These are phyloP conservation scores for Ophonus ardosiacus DNA, from an alignment of 2,888 invertebrate genomes.

Conservation along the genomic window DNA sequence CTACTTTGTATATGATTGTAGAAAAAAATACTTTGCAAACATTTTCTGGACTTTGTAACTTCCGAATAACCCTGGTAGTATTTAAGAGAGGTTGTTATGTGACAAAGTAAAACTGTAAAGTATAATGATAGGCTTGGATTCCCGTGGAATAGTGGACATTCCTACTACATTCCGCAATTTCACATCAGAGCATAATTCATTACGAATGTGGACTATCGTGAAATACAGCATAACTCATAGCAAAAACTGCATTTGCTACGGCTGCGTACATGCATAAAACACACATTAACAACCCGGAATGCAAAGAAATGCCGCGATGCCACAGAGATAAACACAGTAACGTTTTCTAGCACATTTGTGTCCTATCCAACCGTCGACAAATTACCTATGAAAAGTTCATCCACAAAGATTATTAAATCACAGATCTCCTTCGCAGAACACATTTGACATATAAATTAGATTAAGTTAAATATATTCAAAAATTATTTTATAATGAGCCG, in stretches of 20 bases:
- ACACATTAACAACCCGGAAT: constrained; percentile 29
- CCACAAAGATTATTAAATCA: background rate
- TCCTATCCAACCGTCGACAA: background rate
- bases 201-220: constrained; percentile 36
- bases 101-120: constrained; percentile 35
- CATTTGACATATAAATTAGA: too few species aligned
- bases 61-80: background rate
- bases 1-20: too few species aligned
- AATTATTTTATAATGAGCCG: too few species aligned
- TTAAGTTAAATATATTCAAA: too few species aligned
- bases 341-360: background rate
- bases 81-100: background rate
- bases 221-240: constrained; percentile 27
- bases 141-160: constrained; percentile 10
- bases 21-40: too few species aligned
- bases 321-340: constrained; percentile 5
- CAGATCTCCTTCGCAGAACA: too few species aligned
- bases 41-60: too few species aligned
- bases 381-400: background rate
- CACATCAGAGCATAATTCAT: constrained; percentile 39
- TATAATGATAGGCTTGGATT: constrained; percentile 30
- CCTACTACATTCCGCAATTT: constrained; percentile 36
- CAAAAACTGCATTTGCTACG: constrained; percentile 28
- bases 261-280: constrained; percentile 29
- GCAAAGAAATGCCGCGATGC: constrained; percentile 31